Base-by-base conservation (phyloP, 2,113 vertebrate species). In the Nothobranchius furzeri region DNA sequence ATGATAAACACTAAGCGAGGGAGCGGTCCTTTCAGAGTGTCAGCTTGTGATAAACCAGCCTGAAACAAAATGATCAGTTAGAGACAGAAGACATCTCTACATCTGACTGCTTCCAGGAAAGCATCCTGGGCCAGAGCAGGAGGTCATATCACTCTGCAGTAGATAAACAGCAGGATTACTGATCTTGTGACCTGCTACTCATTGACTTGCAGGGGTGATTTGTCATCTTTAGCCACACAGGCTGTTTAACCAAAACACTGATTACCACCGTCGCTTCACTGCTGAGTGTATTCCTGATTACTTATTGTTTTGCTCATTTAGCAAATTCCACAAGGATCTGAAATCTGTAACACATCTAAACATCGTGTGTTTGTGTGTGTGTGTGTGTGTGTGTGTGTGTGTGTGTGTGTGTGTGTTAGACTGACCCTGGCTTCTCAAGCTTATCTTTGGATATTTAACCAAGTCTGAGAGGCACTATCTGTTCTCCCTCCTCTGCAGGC, bases 111-210 rank as follows among this genome's bases (percentile, higher is more conserved):
- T 79, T 84, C 72, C 75, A 72, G 60, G 54, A 87, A 80, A 76
- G 35, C 61, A 60, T 17, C 37, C 40, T 55, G 48, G 51, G 37
- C 48, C 49, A 24, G 49, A 64, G 68, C 64, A 57, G 60, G 70
- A 70, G 72, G 62, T 84, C 17, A 10, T 72, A 79, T 78, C 53
- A 3, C 60, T 78, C 52, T 20, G 12, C 59, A 80, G 66, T 17
- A 83, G 65, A 79, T 64, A 64, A 71, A 71, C 76, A 79, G 60
- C 63, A 15, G 57, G 43, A 68, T 57, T 67, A 68, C 60, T 68
- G 24, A 58, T 84, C 87, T 85, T 83, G 78, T 88, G 84, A 87
- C 76, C 73, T 2, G n/a, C 82, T 82, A 84, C 81, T 88, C 77
- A 88, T 89, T 90, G 79, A 88, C 83, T 81, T 78, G 71, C 62